Evolutionary conservation across 2,113 vertebrate species (phyloP), one percentile per base, ranked within the genome.

Genomic region (Onychostruthus taczanowskii): DNA sequence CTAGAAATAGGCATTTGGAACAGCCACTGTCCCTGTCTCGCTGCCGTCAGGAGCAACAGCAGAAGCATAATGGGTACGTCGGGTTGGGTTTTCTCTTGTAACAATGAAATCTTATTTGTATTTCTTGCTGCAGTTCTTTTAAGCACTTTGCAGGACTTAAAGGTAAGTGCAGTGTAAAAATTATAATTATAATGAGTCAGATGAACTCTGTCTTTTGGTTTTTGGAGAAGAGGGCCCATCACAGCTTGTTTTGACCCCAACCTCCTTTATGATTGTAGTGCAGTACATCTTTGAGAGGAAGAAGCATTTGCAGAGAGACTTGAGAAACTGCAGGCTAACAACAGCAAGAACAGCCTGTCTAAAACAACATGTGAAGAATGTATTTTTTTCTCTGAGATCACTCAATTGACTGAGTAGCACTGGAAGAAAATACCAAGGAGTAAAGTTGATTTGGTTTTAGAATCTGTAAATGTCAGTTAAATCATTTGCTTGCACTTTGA

Each of bases 1-100:
- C 93, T 75, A 10, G 76, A 78, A 96, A 96, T 89, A 95, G 96
- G 41, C 46, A 8, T 53, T 70, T 49, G 86, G 80, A 82, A 43
- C 50, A 5, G 26, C 77, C 35, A 0, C 80, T 0, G 0, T 28
- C 83, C 35, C 50, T 49, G 64, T 14, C 76, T 70, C 5, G 0
- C 79, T 49, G 4, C 82, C 28, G 0, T 33, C 62, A 23, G 80
- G 83, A 90, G 46, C 85, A 53, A 27, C 88, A 39, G 10, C 92
- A 86, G 41, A 21, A 70, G 67, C n/a, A 1, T 11, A 37, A 86
- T 81, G 80, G 94, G 92, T 94, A 94, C 0, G 88, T 94, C 0
- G 0, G 14, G 33, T 6, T 16, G 56, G 61, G 9, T 4, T 77
- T 77, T 77, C 83, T 53, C 12, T 56, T 67, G 5, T 33, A 27